A percentile compares a stretch with the other conserved stretches of the same genome.
Evolutionary conservation across 2,113 vertebrate genomes (phyloP).

Genomic region (Gallinago jamesoni): DNA sequence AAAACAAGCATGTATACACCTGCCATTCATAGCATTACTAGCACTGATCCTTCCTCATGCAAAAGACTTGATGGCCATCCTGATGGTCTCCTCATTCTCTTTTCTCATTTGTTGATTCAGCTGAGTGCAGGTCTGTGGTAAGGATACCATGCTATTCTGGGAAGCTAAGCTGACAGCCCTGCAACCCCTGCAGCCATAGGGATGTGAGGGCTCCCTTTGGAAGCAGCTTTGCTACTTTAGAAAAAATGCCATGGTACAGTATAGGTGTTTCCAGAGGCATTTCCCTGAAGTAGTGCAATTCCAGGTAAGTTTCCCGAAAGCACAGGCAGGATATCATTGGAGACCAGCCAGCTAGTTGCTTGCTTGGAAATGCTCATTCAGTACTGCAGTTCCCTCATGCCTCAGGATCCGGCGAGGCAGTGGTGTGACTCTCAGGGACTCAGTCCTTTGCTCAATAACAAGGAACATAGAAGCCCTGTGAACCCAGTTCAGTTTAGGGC

Average conservation of each 20-base stretch:
- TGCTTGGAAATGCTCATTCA: not conserved
- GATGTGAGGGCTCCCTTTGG: not conserved
- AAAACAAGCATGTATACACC: rapidly evolving
- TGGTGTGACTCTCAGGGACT: not conserved
- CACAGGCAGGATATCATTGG: not conserved
- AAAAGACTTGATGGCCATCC: rapidly evolving
- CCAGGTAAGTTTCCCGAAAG: not conserved
- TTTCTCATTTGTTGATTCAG: not conserved
- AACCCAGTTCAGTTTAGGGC: not conserved
- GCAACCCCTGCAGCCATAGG: not conserved
- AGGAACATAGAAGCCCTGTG: not conserved
- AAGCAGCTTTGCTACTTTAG: not conserved
- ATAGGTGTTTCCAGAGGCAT: not conserved
- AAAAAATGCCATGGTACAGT: not conserved
- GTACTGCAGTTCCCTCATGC: not conserved
- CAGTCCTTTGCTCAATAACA: not conserved
- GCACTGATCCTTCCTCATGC: not conserved
- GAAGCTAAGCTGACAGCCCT: not conserved
- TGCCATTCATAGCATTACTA: not conserved
- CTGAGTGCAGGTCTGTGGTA: not conserved
- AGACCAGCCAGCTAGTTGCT: not conserved
- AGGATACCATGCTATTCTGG: not conserved
- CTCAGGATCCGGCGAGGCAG: not conserved
- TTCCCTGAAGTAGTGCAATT: not conserved
- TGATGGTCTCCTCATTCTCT: not conserved